Conservation (phyloP, 2,797 vertebrate genomes). For the Characodon lateralis region DNA sequence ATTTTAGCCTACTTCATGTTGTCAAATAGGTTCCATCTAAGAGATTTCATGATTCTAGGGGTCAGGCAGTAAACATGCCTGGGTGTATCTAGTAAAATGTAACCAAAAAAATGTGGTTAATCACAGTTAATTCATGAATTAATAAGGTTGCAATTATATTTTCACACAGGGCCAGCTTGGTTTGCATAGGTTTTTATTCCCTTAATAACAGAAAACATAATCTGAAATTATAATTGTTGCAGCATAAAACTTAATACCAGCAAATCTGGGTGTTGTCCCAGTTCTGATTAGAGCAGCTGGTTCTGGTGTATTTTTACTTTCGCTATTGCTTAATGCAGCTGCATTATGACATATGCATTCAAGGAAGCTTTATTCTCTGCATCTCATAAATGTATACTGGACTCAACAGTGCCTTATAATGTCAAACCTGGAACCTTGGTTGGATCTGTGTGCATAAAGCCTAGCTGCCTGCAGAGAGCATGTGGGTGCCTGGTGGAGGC, state of each 20-base stretch:
- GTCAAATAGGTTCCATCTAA: background rate
- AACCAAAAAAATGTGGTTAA: background rate
- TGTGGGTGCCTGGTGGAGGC: constrained; percentile 46
- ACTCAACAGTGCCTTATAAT: background rate
- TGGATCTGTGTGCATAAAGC: constrained; percentile 33
- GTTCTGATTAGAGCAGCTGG: constrained; percentile 10
- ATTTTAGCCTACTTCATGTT: background rate
- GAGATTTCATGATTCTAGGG: background rate
- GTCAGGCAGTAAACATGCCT: background rate
- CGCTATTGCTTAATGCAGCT: constrained; percentile 12
- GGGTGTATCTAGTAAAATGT: background rate
- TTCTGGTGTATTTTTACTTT: constrained; percentile 11
- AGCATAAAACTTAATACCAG: background rate
- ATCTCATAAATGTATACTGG: background rate
- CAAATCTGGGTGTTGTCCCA: constrained; percentile 4
- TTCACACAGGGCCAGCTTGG: background rate
- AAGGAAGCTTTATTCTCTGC: constrained; percentile 8
- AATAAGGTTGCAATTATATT: background rate
- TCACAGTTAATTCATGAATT: background rate
- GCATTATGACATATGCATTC: constrained; percentile 16
- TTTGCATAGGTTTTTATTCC: background rate
- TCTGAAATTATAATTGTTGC: background rate
- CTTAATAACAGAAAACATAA: background rate
- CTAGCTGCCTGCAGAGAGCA: constrained; percentile 39
- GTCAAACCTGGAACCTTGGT: constrained; percentile 9